A percentile compares a stretch with the other conserved stretches of the same genome.
Evolutionary conservation across 2,797 vertebrate genomes (phyloP).

Genomic region (Parotocinclus haroldoi): DNA sequence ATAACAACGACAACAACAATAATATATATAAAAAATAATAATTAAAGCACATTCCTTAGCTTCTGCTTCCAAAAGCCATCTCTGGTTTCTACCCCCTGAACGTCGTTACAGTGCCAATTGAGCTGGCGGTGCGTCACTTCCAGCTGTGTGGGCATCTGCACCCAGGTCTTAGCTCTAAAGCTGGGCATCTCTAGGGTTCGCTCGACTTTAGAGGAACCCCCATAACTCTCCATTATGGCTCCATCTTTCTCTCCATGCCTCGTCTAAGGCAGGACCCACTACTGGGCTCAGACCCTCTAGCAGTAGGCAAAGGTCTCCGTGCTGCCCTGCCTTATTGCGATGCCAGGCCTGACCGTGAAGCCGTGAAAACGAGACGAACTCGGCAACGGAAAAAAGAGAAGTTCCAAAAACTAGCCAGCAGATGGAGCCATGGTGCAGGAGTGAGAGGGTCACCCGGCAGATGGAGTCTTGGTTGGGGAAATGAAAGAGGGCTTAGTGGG

Average conservation of each 20-base stretch:
- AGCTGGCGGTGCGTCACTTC: conserved; percentile 10
- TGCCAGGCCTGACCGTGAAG: conserved; percentile 5
- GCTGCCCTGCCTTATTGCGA: conserved; percentile 9
- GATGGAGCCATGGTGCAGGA: conserved; percentile 39
- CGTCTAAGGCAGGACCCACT: conserved; percentile 16
- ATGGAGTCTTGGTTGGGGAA: conserved; percentile 41
- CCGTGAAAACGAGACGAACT: conserved; percentile 6
- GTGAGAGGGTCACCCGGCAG: conserved; percentile 33
- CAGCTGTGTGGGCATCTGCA: conserved; percentile 4
- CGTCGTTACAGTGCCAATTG: conserved; percentile 10
- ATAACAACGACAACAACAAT: conserved; percentile 11
- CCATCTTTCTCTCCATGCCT: background rate
- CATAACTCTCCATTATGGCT: conserved; percentile 20
- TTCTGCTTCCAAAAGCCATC: conserved; percentile 29
- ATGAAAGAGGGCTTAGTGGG: conserved; percentile 45
- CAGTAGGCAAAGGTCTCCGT: conserved; percentile 10
- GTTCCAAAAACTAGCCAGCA: conserved; percentile 30
- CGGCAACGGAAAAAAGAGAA: conserved; percentile 18
- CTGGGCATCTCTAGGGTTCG: conserved; percentile 16
- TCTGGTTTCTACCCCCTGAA: conserved; percentile 9
- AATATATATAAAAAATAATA: conserved; percentile 27
- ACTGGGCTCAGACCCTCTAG: background rate
- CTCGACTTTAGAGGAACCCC: conserved; percentile 14
- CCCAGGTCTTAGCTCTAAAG: conserved; percentile 2
- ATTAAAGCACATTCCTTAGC: conserved; percentile 32